A percentile compares a stretch with the other conserved stretches of the same genome.
phyloP scores from a whole-genome alignment of 2,797 vertebrate genomes.

The Atherinosoma microstoma region DNA sequence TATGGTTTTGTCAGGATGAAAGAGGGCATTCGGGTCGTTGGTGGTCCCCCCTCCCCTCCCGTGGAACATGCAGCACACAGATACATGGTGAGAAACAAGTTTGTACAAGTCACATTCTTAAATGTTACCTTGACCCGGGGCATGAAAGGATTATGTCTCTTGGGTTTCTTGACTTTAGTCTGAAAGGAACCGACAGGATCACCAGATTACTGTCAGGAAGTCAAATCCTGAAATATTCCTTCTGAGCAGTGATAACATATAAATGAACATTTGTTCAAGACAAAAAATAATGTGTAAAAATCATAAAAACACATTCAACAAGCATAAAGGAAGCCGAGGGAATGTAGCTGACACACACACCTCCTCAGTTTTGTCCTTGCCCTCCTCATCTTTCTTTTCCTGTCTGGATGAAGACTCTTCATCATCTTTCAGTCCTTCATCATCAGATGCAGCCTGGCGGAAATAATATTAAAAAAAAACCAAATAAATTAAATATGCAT shows the following conservation, averaged over 20 bases:
- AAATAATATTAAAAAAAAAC: not conserved
- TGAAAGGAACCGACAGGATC: slow-evolving; percentile 28
- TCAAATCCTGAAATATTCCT: not conserved
- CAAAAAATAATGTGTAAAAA: not conserved
- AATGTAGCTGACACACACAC: slow-evolving; percentile 7
- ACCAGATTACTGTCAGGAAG: not conserved
- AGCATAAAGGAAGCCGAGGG: not conserved
- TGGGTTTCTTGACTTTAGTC: slow-evolving; percentile 68
- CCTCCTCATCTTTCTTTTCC: slow-evolving; percentile 45
- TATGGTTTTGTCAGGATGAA: no score
- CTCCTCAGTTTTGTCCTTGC: slow-evolving; percentile 44
- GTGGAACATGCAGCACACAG: not conserved
- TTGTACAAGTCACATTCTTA: not conserved
- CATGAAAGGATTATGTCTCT: slow-evolving; percentile 77
- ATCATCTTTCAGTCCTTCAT: slow-evolving; percentile 54
- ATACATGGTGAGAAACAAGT: slow-evolving; percentile 1
- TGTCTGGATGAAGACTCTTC: slow-evolving; percentile 38
- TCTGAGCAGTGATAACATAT: not conserved
- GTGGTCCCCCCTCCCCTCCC: no score
- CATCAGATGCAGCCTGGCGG: slow-evolving; percentile 56
- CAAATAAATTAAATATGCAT: not conserved
- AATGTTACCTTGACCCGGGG: slow-evolving; percentile 69
- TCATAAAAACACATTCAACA: not conserved
- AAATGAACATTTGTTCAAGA: not conserved
- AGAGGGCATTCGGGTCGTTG: no score